phyloP scores from a whole-genome alignment of 1,140 invertebrate genomes.

The Conopomorpha cramerella region DNA sequence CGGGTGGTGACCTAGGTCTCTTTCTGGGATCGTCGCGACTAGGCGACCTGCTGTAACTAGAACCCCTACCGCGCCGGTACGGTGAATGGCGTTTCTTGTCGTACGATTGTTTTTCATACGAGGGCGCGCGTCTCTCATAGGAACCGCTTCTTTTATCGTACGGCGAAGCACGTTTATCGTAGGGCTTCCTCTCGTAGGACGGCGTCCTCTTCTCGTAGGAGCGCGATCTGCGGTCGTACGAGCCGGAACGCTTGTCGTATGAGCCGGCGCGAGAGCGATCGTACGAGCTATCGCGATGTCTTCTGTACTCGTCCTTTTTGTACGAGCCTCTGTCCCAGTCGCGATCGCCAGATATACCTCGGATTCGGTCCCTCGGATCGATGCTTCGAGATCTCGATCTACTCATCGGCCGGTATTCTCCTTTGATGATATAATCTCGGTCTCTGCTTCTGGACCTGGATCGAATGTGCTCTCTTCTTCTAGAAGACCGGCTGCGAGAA shows the following conservation, averaged over 20 bases:
- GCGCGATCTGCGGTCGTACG: conserved; percentile 45
- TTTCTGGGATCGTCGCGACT: conserved; percentile 60
- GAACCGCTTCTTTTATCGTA: conserved; percentile 47
- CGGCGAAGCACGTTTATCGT: conserved; percentile 40
- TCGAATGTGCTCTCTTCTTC: conserved; percentile 43
- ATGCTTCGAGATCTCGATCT: conserved; percentile 46
- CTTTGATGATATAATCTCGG: conserved; percentile 53
- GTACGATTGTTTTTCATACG: conserved; percentile 46
- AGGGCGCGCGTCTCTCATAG: conserved; percentile 44
- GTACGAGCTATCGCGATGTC: conserved; percentile 31
- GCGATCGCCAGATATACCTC: conserved; percentile 34
- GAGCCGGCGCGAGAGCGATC: conserved; percentile 29
- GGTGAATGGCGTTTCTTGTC: conserved; percentile 49
- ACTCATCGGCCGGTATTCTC: conserved; percentile 49
- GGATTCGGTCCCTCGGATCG: conserved; percentile 34
- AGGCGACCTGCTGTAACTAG: conserved; percentile 49
- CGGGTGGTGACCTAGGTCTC: conserved; percentile 60
- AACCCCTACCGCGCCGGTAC: conserved; percentile 37
- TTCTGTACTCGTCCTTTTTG: conserved; percentile 57
- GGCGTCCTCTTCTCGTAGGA: conserved; percentile 37
- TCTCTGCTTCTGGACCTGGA: conserved; percentile 60
- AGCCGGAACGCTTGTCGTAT: conserved; percentile 46
- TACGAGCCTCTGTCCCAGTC: conserved; percentile 56
- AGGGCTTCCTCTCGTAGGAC: conserved; percentile 28
- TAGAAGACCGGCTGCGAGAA: conserved; percentile 32